These are phyloP conservation scores for Buteo buteo DNA, from an alignment of 2,113 vertebrate genomes.

Conservation along the genomic window DNA sequence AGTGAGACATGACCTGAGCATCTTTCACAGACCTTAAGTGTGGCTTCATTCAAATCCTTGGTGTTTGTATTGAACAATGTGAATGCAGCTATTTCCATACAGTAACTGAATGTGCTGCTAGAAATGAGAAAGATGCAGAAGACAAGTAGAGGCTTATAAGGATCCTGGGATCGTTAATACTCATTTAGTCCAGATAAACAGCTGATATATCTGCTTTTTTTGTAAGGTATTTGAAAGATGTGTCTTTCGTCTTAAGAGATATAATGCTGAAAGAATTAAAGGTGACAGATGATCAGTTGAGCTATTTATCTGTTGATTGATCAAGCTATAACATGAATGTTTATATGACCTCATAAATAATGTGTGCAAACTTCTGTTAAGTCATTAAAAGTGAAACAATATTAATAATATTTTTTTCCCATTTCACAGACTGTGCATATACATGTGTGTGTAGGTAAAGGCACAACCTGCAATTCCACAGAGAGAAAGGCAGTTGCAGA, in stretches of 20 bases:
- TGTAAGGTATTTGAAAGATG: not conserved
- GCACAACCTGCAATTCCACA: fast-evolving
- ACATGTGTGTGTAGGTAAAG: not conserved
- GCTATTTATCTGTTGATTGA: not conserved
- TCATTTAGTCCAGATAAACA: not conserved
- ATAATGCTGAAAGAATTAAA: not conserved
- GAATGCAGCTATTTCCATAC: not conserved
- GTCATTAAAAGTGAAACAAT: not conserved
- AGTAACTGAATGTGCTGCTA: not conserved
- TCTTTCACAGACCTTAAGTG: not conserved
- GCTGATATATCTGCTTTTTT: not conserved
- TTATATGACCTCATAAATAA: not conserved
- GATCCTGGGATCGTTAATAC: not conserved
- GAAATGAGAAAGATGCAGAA: not conserved
- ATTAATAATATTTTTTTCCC: not conserved
- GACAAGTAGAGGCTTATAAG: not conserved
- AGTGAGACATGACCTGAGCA: not conserved
- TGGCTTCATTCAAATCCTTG: not conserved
- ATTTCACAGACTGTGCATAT: not conserved
- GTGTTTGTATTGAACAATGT: not conserved
- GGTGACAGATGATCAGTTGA: not conserved
- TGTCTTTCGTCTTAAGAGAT: not conserved
- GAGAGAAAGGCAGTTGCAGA: not conserved
- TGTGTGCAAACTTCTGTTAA: not conserved
- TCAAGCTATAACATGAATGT: not conserved